Evolutionary conservation across 2,113 vertebrate genomes (phyloP).

Genomic region (Urocitellus parryii): DNA sequence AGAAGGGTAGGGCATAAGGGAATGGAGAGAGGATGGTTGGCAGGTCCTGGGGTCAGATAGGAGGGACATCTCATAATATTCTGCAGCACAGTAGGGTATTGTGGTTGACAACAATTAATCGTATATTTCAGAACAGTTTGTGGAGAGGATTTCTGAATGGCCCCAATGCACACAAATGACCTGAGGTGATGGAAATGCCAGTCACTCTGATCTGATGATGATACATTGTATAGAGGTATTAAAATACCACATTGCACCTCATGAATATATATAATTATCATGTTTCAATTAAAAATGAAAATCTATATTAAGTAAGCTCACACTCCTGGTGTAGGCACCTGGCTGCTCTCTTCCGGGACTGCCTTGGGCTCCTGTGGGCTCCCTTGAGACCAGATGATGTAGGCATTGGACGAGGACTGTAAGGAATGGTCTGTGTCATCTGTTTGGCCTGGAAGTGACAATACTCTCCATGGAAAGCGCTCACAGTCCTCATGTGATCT

Average conservation of each 20-base stretch:
- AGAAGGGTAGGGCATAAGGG: background rate
- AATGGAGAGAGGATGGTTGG: too few species aligned
- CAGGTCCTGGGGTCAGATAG: background rate
- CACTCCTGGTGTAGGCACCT: background rate
- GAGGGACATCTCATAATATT: background rate
- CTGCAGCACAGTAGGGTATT: background rate
- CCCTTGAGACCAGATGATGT: background rate
- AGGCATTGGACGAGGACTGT: background rate
- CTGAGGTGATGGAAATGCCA: background rate
- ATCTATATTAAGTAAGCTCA: background rate
- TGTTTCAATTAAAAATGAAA: background rate
- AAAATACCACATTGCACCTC: background rate
- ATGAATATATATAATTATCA: background rate
- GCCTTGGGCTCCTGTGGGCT: background rate
- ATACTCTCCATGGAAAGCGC: background rate
- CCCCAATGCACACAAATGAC: background rate
- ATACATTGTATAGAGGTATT: background rate
- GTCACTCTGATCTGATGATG: background rate
- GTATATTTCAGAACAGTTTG: background rate
- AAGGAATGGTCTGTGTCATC: background rate
- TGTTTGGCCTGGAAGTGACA: background rate
- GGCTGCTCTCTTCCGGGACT: background rate
- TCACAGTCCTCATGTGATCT: background rate
- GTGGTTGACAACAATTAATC: background rate
- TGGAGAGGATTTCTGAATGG: background rate